These are phyloP conservation scores for Urophycis tenuis DNA, from an alignment of 2,797 vertebrate genomes.

Conservation along the genomic window DNA sequence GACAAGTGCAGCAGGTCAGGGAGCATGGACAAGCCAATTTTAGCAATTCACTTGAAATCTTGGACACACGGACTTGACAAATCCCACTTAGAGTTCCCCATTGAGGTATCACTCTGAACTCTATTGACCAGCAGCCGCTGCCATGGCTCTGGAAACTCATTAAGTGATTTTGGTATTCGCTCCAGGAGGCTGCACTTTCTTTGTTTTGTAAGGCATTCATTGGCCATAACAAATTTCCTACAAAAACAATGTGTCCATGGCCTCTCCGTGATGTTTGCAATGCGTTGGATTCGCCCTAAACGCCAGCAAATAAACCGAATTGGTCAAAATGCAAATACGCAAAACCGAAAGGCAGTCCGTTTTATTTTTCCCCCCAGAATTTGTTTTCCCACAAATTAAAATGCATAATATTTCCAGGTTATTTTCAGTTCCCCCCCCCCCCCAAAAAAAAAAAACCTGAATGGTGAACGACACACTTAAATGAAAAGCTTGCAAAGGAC, in stretches of 20 bases:
- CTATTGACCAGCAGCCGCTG: slow-evolving; percentile 26
- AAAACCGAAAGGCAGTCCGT: neutral
- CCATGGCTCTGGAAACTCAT: slow-evolving; percentile 44
- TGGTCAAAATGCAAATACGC: neutral
- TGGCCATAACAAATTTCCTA: neutral
- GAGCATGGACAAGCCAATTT: slow-evolving; percentile 41
- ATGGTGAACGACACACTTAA: slow-evolving; percentile 32
- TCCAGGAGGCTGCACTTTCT: slow-evolving; percentile 51
- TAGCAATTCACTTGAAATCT: slow-evolving; percentile 54
- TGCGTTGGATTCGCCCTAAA: neutral
- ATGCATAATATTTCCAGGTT: neutral
- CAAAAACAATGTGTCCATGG: slow-evolving; percentile 24
- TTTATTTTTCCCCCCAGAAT: neutral
- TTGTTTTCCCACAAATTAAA: neutral
- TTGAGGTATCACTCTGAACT: slow-evolving; percentile 53
- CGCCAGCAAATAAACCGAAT: neutral
- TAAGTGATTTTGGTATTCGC: slow-evolving; percentile 47
- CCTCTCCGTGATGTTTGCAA: neutral
- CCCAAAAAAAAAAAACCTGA: no score
- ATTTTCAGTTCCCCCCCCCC: no score
- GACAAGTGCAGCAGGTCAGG: slow-evolving; percentile 44
- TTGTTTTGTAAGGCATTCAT: slow-evolving; percentile 2
- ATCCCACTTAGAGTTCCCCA: slow-evolving; percentile 53
- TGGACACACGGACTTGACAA: slow-evolving; percentile 50
- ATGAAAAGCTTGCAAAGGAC: slow-evolving; percentile 7